Evolutionary conservation across 2,888 invertebrate genomes (phyloP).

Genomic region (Nomada ruficornis): DNA sequence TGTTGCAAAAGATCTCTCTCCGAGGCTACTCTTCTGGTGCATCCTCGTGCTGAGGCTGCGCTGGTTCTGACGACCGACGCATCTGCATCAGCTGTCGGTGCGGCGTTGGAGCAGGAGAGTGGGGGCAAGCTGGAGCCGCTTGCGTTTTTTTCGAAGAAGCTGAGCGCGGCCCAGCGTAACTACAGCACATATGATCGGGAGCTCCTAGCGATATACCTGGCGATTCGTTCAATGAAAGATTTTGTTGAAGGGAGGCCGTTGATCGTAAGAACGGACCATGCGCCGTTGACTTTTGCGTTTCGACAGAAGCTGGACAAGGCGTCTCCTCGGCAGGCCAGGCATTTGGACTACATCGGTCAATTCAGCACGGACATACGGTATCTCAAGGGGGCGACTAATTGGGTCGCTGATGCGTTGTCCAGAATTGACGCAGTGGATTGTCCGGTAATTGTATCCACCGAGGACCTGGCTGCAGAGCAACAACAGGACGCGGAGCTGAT

Average conservation of each 20-base stretch:
- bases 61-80: neutral
- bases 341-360: too few relatives aligned
- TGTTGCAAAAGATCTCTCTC: too few relatives aligned
- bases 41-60: neutral
- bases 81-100: neutral
- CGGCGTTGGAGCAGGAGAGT: neutral
- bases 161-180: neutral
- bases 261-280: neutral
- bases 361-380: too few relatives aligned
- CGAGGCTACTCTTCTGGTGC: neutral
- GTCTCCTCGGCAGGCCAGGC: too few relatives aligned
- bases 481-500: too few relatives aligned
- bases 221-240: neutral
- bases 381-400: neutral
- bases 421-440: too few relatives aligned
- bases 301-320: neutral
- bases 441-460: too few relatives aligned
- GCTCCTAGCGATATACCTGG: neutral
- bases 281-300: neutral
- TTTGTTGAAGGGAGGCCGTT: neutral
- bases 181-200: neutral
- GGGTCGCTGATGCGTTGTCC: too few relatives aligned
- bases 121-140: neutral
- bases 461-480: too few relatives aligned
- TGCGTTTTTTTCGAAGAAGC: neutral